Base-by-base conservation (phyloP, 2,888 invertebrate species). In the Ernsta delagoae region DNA sequence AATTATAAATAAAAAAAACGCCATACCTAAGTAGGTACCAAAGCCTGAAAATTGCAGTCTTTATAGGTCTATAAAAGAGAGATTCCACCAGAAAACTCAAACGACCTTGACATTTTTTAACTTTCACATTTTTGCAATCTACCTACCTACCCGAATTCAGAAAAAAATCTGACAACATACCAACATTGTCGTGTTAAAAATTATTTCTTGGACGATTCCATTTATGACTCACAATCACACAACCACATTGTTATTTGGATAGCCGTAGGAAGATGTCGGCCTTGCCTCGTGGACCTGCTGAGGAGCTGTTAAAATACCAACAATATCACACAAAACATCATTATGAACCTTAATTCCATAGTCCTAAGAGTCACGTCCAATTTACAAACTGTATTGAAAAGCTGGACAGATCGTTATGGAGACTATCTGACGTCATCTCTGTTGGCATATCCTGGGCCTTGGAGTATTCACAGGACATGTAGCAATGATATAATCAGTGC, bases 231-330 rank as follows among this genome's bases (percentile, higher is more conserved):
- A 82, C 59, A 72, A 75, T 85, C 82, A 76, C 85, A 86, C 59
- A 72, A 74, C 85, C 82, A 76, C 86, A 86, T 86, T 79, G 75
- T 78, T 78, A 79, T 85, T 84, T 86, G 87, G 86, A 74, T 74
- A 73, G 73, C 79, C 75, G 90, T 90, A 83, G 89, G 90, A 85
- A 84, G 88, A 75, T 75, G 88, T 73, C 73, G 84, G 80, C 90
- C 90, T 90, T 89, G 89, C 67, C 43, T 53, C 11, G 54, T 54
- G 61, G 56, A 61, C 67, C 60, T 66, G 59, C 53, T 6, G 41
- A 12, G 3, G 50, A 53, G 9, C 45, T 11, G n/a, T 12, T 48
- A 36, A 8, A 39, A 12, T 11, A 39, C 16, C 67, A 62, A 74
- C 41, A 61, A 45, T 54, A 4, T 57, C n/a, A 3, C 45, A 59